Conservation (phyloP, 2,113 vertebrate genomes). For the Syngnathus typhle region DNA sequence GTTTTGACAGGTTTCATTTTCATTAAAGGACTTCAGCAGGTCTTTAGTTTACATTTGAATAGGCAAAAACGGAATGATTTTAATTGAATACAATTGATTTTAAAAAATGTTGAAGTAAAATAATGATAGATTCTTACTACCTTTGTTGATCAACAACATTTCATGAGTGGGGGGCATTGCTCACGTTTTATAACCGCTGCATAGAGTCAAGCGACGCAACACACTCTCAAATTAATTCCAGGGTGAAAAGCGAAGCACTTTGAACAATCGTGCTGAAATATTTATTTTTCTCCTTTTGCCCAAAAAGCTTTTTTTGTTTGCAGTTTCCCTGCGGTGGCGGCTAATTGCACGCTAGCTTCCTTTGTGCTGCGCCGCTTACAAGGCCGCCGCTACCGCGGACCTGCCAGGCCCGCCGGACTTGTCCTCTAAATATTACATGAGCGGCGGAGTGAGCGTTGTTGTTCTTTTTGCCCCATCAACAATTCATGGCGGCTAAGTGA, state of each 20-base stretch:
- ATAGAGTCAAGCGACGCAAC: neutral
- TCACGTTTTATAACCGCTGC: neutral
- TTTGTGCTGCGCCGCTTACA: neutral
- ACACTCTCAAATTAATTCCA: conserved; percentile 1
- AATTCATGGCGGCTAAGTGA: conserved; percentile 7
- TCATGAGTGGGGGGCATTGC: neutral
- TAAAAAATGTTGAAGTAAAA: neutral
- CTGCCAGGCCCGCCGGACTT: neutral
- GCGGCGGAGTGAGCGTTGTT: conserved; percentile 8
- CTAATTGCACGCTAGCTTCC: conserved; percentile 7
- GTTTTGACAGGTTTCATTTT: no score
- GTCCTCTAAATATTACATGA: conserved; percentile 9
- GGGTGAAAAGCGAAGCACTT: neutral
- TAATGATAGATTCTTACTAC: neutral
- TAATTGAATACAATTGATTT: no score
- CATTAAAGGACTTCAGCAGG: no score
- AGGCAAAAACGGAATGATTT: no score
- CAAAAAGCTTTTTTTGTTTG: conserved; percentile 5
- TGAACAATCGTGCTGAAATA: conserved; percentile 3
- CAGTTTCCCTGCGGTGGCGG: neutral
- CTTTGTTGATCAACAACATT: neutral
- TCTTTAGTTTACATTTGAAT: no score
- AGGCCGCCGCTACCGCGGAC: neutral
- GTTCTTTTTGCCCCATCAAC: conserved; percentile 11
- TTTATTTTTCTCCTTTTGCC: conserved; percentile 5